Percentiles rank a stretch among this genome's conserved stretches.
Conservation (phyloP, 2,113 vertebrate genomes). For the Pterocles orientalis region DNA sequence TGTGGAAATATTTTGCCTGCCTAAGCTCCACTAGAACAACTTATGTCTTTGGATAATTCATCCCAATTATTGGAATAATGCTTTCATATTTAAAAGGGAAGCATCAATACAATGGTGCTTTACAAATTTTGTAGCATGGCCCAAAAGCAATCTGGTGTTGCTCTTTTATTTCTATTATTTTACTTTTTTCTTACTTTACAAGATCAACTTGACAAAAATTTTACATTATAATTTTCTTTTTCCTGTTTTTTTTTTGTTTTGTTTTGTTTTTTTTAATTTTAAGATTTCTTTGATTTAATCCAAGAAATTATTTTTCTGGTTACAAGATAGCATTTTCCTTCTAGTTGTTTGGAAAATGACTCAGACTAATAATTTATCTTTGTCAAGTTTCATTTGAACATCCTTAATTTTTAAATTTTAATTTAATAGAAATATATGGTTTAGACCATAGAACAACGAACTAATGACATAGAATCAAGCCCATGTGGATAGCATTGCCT, state of each 20-base stretch:
- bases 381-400: neutral
- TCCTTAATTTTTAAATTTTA: neutral
- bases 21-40: neutral
- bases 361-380: neutral
- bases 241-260: rapidly evolving
- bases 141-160: neutral
- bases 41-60: neutral
- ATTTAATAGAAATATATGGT: neutral
- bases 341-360: neutral
- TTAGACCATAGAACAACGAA: neutral
- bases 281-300: neutral
- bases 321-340: neutral
- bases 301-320: neutral
- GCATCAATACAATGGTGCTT: neutral
- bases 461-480: neutral
- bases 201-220: neutral
- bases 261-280: neutral
- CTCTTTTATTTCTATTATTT: neutral
- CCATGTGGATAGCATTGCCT: neutral
- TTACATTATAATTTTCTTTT: neutral
- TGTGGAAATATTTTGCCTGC: neutral
- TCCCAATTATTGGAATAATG: neutral
- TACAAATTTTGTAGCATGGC: neutral
- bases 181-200: neutral
- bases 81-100: neutral